These are phyloP conservation scores for Cladopsammia gracilis DNA, from an alignment of 64 coral and sea anemone genomes.

Conservation along the genomic window DNA sequence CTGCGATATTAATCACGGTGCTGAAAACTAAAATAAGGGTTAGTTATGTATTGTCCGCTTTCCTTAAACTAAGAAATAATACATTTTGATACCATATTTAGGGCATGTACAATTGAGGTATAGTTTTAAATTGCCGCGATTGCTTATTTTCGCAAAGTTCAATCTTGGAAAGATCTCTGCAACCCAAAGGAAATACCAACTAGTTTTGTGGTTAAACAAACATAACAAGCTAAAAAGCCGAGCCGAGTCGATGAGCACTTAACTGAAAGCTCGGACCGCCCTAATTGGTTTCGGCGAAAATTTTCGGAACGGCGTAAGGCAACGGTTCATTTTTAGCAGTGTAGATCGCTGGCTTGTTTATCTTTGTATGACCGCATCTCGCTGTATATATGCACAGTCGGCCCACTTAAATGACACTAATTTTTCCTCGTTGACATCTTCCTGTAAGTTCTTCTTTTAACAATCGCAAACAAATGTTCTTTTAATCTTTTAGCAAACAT, in stretches of 20 bases:
- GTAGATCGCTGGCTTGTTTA: neutral
- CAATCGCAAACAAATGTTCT: neutral
- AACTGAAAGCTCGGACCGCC: neutral
- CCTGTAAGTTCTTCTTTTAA: neutral
- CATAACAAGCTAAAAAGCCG: neutral
- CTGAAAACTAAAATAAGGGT: neutral
- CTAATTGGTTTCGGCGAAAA: slow-evolving; percentile 3
- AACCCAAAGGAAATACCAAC: neutral
- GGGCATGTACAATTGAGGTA: neutral
- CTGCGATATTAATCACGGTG: neutral
- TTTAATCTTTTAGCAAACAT: neutral
- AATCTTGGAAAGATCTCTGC: neutral
- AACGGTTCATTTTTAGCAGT: neutral
- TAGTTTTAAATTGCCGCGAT: neutral
- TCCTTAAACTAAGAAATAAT: slow-evolving; percentile 20
- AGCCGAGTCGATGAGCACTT: neutral
- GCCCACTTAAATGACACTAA: neutral
- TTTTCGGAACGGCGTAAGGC: no score
- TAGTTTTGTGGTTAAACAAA: neutral
- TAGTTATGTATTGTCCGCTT: neutral
- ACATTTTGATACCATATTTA: neutral
- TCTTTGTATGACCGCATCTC: slow-evolving; percentile 5
- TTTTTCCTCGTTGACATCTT: neutral
- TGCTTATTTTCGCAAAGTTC: neutral
- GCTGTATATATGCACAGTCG: neutral